Conservation (phyloP, 2,797 vertebrate genomes). For the Sternotherus odoratus region DNA sequence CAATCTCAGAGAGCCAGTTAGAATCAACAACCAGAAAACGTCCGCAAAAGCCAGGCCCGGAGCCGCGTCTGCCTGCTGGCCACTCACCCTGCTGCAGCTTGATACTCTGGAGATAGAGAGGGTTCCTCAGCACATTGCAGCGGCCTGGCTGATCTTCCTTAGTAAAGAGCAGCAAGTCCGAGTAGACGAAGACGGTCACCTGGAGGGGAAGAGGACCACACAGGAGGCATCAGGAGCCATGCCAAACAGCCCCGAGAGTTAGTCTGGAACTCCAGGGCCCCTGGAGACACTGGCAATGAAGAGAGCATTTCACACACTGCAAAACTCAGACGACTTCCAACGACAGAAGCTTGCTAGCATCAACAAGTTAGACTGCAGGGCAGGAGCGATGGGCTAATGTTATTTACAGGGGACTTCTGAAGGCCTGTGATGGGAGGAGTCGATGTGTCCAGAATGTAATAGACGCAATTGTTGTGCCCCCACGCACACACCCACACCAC, state of each 20-base stretch:
- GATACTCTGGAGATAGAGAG: slow-evolving; percentile 91
- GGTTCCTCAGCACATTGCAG: slow-evolving; percentile 94
- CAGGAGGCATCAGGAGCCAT: neutral
- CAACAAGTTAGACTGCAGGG: too few species aligned
- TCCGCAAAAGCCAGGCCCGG: neutral
- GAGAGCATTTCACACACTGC: neutral
- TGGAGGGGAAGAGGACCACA: slow-evolving; percentile 65
- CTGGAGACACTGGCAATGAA: neutral
- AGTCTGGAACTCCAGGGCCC: neutral
- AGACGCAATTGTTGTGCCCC: neutral
- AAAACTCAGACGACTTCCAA: neutral
- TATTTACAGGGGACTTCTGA: neutral
- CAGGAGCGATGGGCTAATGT: too few species aligned
- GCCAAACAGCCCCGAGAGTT: neutral
- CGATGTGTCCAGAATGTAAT: slow-evolving; percentile 25
- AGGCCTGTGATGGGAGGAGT: slow-evolving; percentile 16
- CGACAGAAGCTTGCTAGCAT: neutral
- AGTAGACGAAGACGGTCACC: slow-evolving; percentile 95
- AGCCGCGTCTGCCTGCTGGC: rapidly evolving
- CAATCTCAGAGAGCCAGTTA: neutral
- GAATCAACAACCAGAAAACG: neutral
- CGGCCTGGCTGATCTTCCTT: slow-evolving; percentile 92
- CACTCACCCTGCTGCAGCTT: slow-evolving; percentile 92
- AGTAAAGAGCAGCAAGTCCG: slow-evolving; percentile 94
- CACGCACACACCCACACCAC: slow-evolving; percentile 34